These are phyloP conservation scores for Drosophila equinoxialis DNA, from an alignment of 1,140 invertebrate genomes.

Conservation along the genomic window DNA sequence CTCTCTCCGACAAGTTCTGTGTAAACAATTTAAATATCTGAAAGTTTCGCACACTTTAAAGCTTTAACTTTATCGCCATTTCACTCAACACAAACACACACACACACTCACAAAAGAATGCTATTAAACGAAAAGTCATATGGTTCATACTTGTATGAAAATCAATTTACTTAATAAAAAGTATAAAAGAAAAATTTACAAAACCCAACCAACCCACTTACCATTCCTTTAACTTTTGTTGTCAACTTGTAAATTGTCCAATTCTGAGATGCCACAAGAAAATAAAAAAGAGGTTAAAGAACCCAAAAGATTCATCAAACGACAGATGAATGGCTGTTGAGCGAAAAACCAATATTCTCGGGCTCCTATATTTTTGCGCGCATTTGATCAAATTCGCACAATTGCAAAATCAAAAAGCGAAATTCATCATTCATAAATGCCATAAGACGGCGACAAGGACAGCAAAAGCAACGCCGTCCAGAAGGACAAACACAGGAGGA, in stretches of 20 bases:
- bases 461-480: neutral
- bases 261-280: constrained; percentile 19
- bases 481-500: constrained; percentile 20
- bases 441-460: constrained; percentile 47
- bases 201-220: neutral
- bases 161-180: constrained; percentile 12
- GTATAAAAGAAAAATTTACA: neutral
- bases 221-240: constrained; percentile 17
- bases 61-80: neutral
- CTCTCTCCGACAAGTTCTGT: neutral
- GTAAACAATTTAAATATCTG: too few relatives aligned
- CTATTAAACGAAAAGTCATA: neutral
- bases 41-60: neutral
- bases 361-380: constrained; percentile 32
- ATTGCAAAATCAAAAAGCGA: constrained; percentile 68
- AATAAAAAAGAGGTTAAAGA: constrained; percentile 53
- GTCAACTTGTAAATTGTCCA: constrained; percentile 12
- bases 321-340: constrained; percentile 10
- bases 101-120: neutral
- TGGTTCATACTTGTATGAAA: neutral
- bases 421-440: constrained; percentile 76
- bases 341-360: constrained; percentile 31
- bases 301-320: constrained; percentile 42
- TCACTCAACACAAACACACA: neutral
- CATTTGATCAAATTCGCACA: constrained; percentile 65